These are phyloP conservation scores for Muntiacus muntjak DNA, from an alignment of 2,113 vertebrate genomes.

Conservation along the genomic window DNA sequence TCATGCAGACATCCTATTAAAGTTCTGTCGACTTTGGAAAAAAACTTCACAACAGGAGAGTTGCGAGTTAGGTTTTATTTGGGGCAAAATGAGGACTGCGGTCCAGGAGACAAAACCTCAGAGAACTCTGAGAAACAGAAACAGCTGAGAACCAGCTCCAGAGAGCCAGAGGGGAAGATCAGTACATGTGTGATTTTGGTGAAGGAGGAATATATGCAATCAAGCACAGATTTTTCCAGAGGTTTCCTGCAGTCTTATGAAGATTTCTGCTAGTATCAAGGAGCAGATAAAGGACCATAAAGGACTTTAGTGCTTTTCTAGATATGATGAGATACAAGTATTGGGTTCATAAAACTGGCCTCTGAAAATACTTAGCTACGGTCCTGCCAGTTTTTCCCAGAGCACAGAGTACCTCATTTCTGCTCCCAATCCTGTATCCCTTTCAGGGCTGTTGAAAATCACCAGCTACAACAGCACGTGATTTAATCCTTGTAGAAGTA, in stretches of 20 bases:
- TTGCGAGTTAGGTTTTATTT: background rate
- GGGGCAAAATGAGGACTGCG: background rate
- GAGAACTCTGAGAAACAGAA: background rate
- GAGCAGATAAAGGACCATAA: background rate
- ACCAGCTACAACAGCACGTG: background rate
- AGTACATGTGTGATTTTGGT: background rate
- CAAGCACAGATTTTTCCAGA: background rate
- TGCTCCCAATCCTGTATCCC: background rate
- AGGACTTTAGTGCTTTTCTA: background rate
- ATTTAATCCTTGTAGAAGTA: background rate
- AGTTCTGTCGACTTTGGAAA: background rate
- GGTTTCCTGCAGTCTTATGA: background rate
- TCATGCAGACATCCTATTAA: background rate
- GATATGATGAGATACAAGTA: background rate
- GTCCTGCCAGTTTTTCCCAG: background rate
- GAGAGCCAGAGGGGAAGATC: background rate
- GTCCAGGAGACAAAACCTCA: background rate
- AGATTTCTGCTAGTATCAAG: background rate
- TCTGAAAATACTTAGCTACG: background rate
- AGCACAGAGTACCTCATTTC: background rate
- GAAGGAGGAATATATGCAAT: background rate
- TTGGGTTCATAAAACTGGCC: background rate
- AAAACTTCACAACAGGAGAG: background rate
- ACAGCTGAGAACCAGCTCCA: background rate
- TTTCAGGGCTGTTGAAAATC: background rate